A percentile compares a stretch with the other conserved stretches of the same genome.
phyloP scores from a whole-genome alignment of 64 coral and sea anemone genomes.

The Montipora efflorescens region DNA sequence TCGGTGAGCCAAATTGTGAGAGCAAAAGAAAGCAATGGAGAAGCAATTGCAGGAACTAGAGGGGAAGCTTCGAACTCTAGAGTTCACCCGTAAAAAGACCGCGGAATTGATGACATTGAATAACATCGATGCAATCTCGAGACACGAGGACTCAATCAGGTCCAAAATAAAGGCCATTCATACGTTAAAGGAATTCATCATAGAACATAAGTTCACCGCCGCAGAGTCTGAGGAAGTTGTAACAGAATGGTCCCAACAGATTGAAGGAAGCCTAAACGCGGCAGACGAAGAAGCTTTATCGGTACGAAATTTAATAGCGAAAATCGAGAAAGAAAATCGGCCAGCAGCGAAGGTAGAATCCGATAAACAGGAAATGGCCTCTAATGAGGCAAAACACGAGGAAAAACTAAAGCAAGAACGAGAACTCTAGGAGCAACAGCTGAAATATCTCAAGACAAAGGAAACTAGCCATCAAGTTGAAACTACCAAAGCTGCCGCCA shows the following conservation, averaged over 20 bases:
- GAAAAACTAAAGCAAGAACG: neutral
- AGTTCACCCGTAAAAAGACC: too few relatives aligned
- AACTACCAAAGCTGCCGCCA: neutral
- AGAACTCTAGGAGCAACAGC: neutral
- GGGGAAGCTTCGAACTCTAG: too few relatives aligned
- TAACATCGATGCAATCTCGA: neutral
- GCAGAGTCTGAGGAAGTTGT: too few relatives aligned
- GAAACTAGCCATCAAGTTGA: constrained; percentile 6
- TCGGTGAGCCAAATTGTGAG: too few relatives aligned
- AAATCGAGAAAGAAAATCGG: too few relatives aligned
- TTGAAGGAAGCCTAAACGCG: too few relatives aligned
- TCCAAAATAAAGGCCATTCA: constrained; percentile 2
- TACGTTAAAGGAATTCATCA: constrained; percentile 3
- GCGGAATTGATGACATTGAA: neutral
- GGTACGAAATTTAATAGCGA: too few relatives aligned
- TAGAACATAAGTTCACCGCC: neutral
- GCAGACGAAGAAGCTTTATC: too few relatives aligned
- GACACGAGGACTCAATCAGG: neutral
- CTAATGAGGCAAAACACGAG: neutral
- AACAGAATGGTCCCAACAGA: too few relatives aligned
- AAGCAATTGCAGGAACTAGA: too few relatives aligned
- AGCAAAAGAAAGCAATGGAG: too few relatives aligned
- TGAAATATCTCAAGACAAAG: constrained; percentile 5
- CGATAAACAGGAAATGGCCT: neutral
- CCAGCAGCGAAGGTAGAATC: neutral